Percentiles rank a stretch among this genome's conserved stretches.
Conservation (phyloP, 2,113 vertebrate species). For the Falco punctatus region DNA sequence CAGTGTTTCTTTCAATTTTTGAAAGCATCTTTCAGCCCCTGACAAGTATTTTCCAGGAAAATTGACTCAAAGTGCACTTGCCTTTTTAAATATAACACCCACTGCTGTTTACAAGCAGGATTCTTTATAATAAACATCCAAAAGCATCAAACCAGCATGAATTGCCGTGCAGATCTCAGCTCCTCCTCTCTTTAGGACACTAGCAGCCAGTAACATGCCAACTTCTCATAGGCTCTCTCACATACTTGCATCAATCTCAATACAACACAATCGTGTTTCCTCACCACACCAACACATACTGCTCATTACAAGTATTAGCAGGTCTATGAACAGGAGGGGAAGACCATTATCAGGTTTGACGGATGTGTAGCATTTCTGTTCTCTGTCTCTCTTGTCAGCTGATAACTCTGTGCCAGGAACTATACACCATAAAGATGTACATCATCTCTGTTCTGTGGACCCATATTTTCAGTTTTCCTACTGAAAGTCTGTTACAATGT, state of each 20-base stretch:
- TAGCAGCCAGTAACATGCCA: background rate
- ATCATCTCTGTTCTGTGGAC: background rate
- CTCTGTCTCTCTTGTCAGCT: background rate
- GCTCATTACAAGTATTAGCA: background rate
- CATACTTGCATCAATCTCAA: background rate
- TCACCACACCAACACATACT: background rate
- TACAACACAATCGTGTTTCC: background rate
- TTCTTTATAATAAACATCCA: background rate
- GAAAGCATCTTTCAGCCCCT: conserved; percentile 21
- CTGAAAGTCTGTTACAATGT: background rate
- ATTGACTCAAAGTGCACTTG: conserved; percentile 1
- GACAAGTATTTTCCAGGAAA: conserved; percentile 41
- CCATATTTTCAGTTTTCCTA: background rate
- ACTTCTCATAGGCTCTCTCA: background rate
- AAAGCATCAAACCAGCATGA: background rate
- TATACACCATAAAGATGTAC: background rate
- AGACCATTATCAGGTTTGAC: background rate
- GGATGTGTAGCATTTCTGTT: background rate
- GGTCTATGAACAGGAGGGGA: background rate
- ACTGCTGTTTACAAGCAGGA: background rate
- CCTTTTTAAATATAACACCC: conserved; percentile 23
- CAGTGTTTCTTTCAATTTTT: background rate
- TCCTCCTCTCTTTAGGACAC: background rate
- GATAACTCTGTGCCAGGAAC: background rate
- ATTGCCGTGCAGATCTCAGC: background rate